phyloP scores from a whole-genome alignment of 2,888 invertebrate genomes.

The Eupeodes latifasciatus region DNA sequence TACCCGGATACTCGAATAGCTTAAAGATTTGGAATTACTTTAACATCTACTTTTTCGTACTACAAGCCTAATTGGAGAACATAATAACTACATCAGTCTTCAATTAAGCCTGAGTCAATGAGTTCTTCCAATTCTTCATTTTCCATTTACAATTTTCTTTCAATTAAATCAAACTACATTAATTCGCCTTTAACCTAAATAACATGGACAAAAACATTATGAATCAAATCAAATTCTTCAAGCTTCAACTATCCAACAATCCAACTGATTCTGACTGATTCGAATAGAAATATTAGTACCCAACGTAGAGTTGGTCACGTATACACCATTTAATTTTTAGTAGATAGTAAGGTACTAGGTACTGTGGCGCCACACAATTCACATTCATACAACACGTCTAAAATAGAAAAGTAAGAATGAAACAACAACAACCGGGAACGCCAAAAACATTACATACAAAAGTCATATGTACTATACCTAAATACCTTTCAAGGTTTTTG shows the following conservation, averaged over 20 bases:
- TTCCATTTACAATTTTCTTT: neutral
- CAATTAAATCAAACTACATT: neutral
- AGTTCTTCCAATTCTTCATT: neutral
- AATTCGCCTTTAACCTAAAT: neutral
- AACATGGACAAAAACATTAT: neutral
- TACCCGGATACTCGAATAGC: too few species aligned
- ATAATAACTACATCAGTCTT: too few species aligned
- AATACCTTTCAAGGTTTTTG: conserved; percentile 30
- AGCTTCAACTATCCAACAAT: too few species aligned
- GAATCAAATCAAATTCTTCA: neutral
- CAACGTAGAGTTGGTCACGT: conserved; percentile 61
- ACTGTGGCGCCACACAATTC: conserved; percentile 60
- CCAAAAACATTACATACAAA: conserved; percentile 16
- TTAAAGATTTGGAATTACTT: too few species aligned
- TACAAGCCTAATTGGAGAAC: too few species aligned
- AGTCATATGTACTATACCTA: neutral
- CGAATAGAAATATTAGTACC: neutral
- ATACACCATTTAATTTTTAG: conserved; percentile 41
- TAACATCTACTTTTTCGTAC: too few species aligned
- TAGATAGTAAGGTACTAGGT: neutral
- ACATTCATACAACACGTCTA: conserved; percentile 17
- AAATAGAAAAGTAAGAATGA: neutral
- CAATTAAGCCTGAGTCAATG: too few species aligned
- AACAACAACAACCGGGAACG: conserved; percentile 8
- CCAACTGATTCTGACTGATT: neutral